A percentile compares a stretch with the other conserved stretches of the same genome.
phyloP scores from a whole-genome alignment of 2,113 vertebrate genomes.

The Neoarius graeffei region DNA sequence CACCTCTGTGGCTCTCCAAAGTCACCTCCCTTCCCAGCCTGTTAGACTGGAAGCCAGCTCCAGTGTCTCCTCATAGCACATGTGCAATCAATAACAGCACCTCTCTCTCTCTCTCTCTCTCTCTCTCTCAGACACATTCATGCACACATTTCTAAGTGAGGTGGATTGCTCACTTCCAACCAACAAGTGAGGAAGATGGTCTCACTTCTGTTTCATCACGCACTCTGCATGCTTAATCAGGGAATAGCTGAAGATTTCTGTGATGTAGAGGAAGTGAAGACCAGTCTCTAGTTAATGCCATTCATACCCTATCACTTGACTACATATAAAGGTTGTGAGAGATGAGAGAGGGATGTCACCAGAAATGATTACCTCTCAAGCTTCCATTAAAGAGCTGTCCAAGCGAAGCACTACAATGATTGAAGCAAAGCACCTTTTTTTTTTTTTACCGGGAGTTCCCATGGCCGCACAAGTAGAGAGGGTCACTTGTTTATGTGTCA shows the following conservation, averaged over 20 bases:
- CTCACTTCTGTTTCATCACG: constrained; percentile 29
- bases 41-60: constrained; percentile 36
- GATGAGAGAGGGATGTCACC: constrained; percentile 57
- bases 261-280: constrained; percentile 34
- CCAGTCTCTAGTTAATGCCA: constrained; percentile 55
- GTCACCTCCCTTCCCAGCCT: constrained; percentile 26
- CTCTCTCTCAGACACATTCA: constrained; percentile 34
- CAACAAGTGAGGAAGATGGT: constrained; percentile 23
- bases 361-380: constrained; percentile 10
- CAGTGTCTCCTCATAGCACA: constrained; percentile 46
- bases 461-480: not conserved
- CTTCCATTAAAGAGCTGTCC: constrained; percentile 46
- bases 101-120: constrained; percentile 8
- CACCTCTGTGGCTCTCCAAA: constrained; percentile 40
- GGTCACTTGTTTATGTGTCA: not conserved
- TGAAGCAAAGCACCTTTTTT: constrained; percentile 11
- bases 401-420: constrained; percentile 2
- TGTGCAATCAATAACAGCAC: constrained; percentile 51
- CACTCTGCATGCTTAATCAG: constrained; percentile 11
- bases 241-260: constrained; percentile 18
- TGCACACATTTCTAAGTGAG: not conserved
- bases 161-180: constrained; percentile 4
- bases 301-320: constrained; percentile 49
- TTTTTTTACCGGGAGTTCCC: constrained; percentile 6
- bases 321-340: constrained; percentile 58